Base-by-base conservation (phyloP, 2,113 vertebrate genomes). In the Phylloscopus whistleri region DNA sequence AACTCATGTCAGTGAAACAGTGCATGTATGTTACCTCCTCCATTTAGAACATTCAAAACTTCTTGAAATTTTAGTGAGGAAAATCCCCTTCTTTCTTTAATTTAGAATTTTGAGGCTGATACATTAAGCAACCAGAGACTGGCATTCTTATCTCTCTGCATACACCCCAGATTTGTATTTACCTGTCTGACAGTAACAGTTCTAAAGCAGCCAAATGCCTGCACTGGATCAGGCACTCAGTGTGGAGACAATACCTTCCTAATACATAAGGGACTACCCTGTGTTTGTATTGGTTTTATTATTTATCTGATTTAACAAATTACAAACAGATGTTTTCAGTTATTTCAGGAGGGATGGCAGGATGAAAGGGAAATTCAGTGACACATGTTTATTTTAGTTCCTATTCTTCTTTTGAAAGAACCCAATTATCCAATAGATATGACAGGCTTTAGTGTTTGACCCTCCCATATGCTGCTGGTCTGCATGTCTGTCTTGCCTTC, bases 381-480 rank as follows among this genome's bases (percentile, higher is more conserved):
- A 28, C 31, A 49, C 4, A 1, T 8, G 9, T 81, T 84, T 74
- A 51, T 75, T 87, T 89, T 79, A 39, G 37, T 77, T 69, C 30
- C 37, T 69, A 6, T 27, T 70, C 39, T 85, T 69, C 37, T 78
- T 94, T 86, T 63, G 74, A 67, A 78, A 74, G 18, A 75, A 15
- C 28, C 4, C 10, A 13, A 1, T 64, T 75, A 56, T 39, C 48
- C 49, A 52, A 2, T 31, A 56, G 43, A 3, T 24, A 17, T 37
- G 16, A 6, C 9, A 76, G 52, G 27, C 35, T 73, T 70, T 55
- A 72, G 35, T 16, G 4, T 75, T 64, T 31, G 11, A 37, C 21
- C 2, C 0, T 48, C 52, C 60, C 7, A 0, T 30, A 2, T 18
- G 13, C 10, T 53, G 31, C 21, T 67, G 28, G 13, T 62, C 26